Evolutionary conservation across 2,797 vertebrate species (phyloP).

Genomic region (Tauraco hartlaubi): DNA sequence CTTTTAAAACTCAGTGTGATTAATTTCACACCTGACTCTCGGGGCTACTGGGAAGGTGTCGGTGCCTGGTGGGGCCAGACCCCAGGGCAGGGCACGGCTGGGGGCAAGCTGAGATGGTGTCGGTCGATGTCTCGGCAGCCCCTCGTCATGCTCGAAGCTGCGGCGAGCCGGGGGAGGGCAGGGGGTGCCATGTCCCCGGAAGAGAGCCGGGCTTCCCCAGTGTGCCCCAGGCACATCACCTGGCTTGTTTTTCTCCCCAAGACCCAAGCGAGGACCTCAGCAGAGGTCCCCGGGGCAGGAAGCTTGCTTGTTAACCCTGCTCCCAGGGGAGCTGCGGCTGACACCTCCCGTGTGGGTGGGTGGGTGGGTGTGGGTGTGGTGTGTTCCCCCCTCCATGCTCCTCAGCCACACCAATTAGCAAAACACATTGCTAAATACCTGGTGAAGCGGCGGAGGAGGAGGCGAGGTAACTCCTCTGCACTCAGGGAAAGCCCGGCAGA

Average conservation of each 20-base stretch:
- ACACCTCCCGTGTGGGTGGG: background rate
- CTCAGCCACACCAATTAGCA: conserved; percentile 43
- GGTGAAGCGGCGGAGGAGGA: conserved; percentile 12
- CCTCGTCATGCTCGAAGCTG: background rate
- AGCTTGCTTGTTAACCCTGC: background rate
- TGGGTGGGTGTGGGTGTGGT: no score
- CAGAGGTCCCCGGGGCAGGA: background rate
- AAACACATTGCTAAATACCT: conserved; percentile 44
- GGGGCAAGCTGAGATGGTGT: background rate
- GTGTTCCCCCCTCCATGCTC: background rate
- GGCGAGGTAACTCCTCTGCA: background rate
- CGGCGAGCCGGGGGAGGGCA: background rate
- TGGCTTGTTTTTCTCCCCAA: background rate
- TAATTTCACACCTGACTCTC: background rate
- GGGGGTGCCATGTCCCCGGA: background rate
- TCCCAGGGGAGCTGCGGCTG: background rate
- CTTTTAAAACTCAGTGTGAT: background rate
- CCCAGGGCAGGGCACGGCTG: background rate
- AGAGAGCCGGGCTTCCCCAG: background rate
- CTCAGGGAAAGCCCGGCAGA: background rate
- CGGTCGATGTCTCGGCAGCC: background rate
- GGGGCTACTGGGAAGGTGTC: background rate
- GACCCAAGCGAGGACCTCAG: background rate
- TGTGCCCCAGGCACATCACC: background rate
- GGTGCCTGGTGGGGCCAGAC: rapidly evolving